A percentile compares a stretch with the other conserved stretches of the same genome.
Conservation (phyloP, 2,797 vertebrate species). For the Leontopithecus rosalia region DNA sequence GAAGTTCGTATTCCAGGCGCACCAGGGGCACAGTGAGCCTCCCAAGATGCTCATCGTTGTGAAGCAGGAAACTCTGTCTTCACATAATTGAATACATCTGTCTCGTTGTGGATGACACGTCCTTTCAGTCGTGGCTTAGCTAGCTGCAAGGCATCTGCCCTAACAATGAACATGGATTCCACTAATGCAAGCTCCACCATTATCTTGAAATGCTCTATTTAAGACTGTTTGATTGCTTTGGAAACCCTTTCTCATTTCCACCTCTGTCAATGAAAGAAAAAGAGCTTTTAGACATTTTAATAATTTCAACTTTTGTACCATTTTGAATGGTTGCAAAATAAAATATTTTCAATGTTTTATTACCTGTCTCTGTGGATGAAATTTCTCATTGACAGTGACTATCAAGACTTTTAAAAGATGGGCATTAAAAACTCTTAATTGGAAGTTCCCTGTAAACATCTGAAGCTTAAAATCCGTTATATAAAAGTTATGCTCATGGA, state of each 20-base stretch:
- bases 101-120: not conserved
- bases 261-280: not conserved
- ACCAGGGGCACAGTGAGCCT: not conserved
- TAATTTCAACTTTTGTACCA: not conserved
- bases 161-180: not conserved
- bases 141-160: not conserved
- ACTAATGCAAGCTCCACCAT: not conserved
- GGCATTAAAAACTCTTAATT: not conserved
- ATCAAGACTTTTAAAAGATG: not conserved
- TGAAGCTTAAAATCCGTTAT: not conserved
- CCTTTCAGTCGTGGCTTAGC: not conserved
- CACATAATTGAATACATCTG: not conserved
- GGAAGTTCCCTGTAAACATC: not conserved
- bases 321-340: conserved; percentile 5
- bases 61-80: not conserved
- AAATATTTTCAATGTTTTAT: not conserved
- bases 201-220: not conserved
- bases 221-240: not conserved
- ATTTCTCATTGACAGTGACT: not conserved
- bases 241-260: not conserved
- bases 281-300: not conserved
- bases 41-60: not conserved
- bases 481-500: not conserved
- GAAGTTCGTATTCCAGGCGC: not conserved
- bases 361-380: not conserved